phyloP scores from a whole-genome alignment of 1,140 invertebrate species.

The Microplitis mediator region DNA sequence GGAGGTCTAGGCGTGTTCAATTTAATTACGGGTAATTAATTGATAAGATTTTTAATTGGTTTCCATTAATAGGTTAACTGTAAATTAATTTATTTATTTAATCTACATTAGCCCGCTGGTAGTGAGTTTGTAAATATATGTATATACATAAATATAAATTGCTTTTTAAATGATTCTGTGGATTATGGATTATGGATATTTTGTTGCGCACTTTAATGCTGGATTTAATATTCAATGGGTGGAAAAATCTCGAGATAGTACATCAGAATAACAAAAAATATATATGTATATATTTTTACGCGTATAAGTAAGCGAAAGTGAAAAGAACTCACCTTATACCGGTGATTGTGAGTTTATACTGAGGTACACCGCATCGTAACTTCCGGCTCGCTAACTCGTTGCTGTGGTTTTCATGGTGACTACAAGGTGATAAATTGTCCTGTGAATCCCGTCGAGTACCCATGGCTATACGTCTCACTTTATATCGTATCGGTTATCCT shows the following conservation, averaged over 20 bases:
- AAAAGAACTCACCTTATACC: constrained; percentile 14
- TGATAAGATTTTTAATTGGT: not conserved
- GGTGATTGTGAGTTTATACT: constrained; percentile 22
- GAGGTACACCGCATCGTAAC: constrained; percentile 24
- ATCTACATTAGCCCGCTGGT: no score
- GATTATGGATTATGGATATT: no score
- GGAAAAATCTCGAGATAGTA: no score
- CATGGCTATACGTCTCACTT: constrained; percentile 21
- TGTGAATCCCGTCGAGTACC: constrained; percentile 17
- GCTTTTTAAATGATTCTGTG: no score
- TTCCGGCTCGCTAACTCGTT: constrained; percentile 21
- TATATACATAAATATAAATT: no score
- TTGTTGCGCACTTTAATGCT: no score
- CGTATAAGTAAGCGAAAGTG: not conserved
- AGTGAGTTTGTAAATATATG: no score
- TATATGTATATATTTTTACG: not conserved
- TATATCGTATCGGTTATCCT: constrained; percentile 9
- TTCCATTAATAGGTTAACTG: not conserved
- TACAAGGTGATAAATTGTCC: constrained; percentile 24
- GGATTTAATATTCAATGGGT: not conserved
- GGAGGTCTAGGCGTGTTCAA: not conserved
- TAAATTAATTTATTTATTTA: not conserved
- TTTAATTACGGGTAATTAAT: not conserved
- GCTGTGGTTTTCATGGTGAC: not conserved
- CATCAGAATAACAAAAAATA: no score